Evolutionary conservation across 1,140 invertebrate genomes (phyloP).

Genomic region (Drosophila rufa): DNA sequence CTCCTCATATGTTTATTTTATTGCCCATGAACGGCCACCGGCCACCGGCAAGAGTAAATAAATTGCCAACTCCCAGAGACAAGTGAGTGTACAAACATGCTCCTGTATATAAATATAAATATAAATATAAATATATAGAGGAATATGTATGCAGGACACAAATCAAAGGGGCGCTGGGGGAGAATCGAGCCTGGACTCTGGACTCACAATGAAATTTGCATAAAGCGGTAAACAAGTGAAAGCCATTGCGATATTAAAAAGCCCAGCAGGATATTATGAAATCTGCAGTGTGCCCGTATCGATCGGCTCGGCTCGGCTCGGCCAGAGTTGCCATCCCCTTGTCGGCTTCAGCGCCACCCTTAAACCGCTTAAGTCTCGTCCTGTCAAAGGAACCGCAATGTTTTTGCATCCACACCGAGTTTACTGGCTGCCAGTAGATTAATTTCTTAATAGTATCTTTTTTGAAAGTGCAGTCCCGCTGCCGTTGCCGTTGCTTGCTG

Average conservation of each 20-base stretch:
- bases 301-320: conserved; percentile 1
- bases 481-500: neutral
- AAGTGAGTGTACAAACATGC: neutral
- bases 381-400: conserved; percentile 35
- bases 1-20: conserved; percentile 34
- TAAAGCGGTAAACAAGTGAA: conserved; percentile 64
- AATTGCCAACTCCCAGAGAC: conserved; percentile 20
- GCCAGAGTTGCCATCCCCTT: neutral
- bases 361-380: conserved; percentile 22
- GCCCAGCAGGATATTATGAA: conserved; percentile 52
- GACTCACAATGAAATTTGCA: conserved; percentile 55
- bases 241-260: conserved; percentile 58
- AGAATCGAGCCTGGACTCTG: neutral
- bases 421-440: conserved; percentile 18
- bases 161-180: neutral
- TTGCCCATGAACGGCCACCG: conserved; percentile 11
- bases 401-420: conserved; percentile 16
- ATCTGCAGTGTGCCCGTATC: conserved; percentile 20
- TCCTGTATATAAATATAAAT: neutral
- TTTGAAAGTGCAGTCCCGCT: neutral
- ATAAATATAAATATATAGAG: neutral
- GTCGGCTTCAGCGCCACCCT: neutral
- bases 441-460: conserved; percentile 29
- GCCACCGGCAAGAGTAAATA: conserved; percentile 21
- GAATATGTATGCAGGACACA: neutral